Percentiles rank a stretch among this genome's conserved stretches.
These are phyloP conservation scores for Zaprionus africanus DNA, from an alignment of 1,140 invertebrate genomes.

Conservation along the genomic window DNA sequence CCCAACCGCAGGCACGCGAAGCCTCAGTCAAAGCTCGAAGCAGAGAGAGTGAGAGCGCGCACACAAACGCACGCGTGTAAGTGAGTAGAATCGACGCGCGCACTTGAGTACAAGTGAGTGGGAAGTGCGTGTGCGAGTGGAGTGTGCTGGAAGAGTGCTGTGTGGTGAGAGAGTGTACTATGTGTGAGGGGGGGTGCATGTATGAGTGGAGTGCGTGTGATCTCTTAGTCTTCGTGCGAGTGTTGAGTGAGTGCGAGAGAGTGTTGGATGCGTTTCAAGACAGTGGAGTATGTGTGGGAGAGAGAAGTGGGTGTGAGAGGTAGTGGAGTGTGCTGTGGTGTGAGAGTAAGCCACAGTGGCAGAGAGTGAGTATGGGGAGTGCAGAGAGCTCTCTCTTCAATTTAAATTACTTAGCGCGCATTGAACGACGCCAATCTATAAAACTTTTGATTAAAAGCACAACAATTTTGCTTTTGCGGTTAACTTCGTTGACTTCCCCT, in stretches of 20 bases:
- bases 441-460: slow-evolving; percentile 77
- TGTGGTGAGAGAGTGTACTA: background rate
- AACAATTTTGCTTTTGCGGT: slow-evolving; percentile 58
- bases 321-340: background rate
- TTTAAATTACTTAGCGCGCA: slow-evolving; percentile 72
- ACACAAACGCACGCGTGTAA: background rate
- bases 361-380: background rate
- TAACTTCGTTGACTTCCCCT: slow-evolving; percentile 37
- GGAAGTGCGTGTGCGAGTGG: background rate
- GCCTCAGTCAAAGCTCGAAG: slow-evolving; percentile 56
- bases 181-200: background rate
- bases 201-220: background rate
- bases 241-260: background rate
- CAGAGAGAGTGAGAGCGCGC: slow-evolving; percentile 13
- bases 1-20: slow-evolving; percentile 36
- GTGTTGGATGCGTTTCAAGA: background rate
- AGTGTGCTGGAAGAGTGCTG: background rate
- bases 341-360: background rate
- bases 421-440: slow-evolving; percentile 70
- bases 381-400: slow-evolving; percentile 23
- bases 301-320: background rate
- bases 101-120: background rate
- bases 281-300: background rate
- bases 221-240: background rate
- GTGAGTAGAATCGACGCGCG: background rate